Percentiles rank a stretch among this genome's conserved stretches.
Conservation (phyloP, 1,140 invertebrate species). For the Heliconius hewitsoni region DNA sequence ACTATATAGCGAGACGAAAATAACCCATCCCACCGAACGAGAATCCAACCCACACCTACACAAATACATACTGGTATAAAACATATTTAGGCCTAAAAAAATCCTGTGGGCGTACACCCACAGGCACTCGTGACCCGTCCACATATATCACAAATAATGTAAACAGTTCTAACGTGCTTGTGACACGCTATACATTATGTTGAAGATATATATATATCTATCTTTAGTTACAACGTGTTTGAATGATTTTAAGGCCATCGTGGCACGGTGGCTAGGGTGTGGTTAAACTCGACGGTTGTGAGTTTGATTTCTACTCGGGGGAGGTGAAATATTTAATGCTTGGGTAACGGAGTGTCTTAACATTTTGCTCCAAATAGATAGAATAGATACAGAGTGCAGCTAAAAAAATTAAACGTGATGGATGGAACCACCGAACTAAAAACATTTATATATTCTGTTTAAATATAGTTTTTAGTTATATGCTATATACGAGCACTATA, state of each 20-base stretch:
- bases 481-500: too few relatives aligned
- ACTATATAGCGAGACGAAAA: too few relatives aligned
- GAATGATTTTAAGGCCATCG: not conserved
- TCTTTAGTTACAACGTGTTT: not conserved
- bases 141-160: conserved; percentile 31
- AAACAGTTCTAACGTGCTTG: conserved; percentile 15
- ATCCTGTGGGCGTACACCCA: not conserved
- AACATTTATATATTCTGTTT: too few relatives aligned
- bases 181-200: conserved; percentile 12
- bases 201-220: not conserved
- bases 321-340: not conserved
- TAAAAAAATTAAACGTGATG: not conserved
- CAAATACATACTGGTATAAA: not conserved
- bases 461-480: too few relatives aligned
- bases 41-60: not conserved
- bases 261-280: not conserved
- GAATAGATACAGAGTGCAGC: not conserved
- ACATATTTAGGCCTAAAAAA: not conserved
- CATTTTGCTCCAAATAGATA: not conserved
- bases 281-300: not conserved
- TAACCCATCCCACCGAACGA: too few relatives aligned
- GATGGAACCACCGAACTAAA: too few relatives aligned
- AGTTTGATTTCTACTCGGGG: not conserved
- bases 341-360: not conserved
- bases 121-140: conserved; percentile 11